Evolutionary conservation across 2,888 invertebrate species (phyloP), one percentile per base, ranked within the genome.

Genomic region (Arrhopalites spinosus): DNA sequence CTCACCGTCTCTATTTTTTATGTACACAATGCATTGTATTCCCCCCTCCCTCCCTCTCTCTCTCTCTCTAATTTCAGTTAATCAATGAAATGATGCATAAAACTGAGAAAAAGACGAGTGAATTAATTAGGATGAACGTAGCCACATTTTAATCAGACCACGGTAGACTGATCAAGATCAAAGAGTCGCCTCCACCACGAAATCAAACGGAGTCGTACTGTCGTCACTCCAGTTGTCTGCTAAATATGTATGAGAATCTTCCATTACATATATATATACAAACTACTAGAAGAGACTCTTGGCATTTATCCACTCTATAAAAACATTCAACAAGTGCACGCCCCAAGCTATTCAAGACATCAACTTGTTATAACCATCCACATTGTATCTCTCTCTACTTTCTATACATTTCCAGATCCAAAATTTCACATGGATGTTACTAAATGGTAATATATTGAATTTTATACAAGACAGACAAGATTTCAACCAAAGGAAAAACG

Each of bases 51-150:
- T 36, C 36, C 36, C 11, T 11, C 36, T 36, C 36, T 11, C 11
- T 11, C 36, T 11, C 36, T 36, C 36, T 11, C 11, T 11, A 3
- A 36, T 36, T 11, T 11, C 36, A 36, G 59, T 25, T 71, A 71
- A 71, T 71, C 71, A 71, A 71, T 71, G 71, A 71, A 59, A 71
- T 71, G 59, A 71, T 71, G 71, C 71, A 56, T 71, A 56, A 59
- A 59, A 61, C 56, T 36, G 45, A 59, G 59, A 75, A 75, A 66
- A 75, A 66, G 75, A 75, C 67, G 75, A 75, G 71, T 71, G 71
- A 75, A 75, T 75, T 75, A 75, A 75, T 75, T 75, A 75, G 75
- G 71, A 75, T 75, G 72, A 75, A 72, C 59, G 67, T 72, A 67
- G 66, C 75, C 72, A 72, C 75, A 75, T 75, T 75, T 67, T 45